Evolutionary conservation across 2,888 invertebrate species (phyloP), one percentile per base, ranked within the genome.

Genomic region (Palloptera scutellata): DNA sequence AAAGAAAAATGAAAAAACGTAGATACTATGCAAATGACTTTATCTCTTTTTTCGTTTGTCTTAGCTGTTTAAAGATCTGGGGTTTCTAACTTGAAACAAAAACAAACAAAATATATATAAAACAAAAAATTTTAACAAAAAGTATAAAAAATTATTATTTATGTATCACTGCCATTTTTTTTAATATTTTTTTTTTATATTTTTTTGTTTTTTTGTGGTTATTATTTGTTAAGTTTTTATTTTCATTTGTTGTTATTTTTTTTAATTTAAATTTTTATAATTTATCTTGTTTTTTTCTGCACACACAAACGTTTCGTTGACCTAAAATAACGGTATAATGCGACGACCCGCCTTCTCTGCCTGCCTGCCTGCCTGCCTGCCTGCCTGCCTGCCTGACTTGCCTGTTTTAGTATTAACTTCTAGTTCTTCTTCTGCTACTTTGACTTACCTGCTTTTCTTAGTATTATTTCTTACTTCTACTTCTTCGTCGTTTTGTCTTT

Each of bases 241-340:
- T 58, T 41, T n/a, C 11, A n/a, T 19, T 42, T 42, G 19, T 41
- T 64, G 51, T 59, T 51, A 58, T 15, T 40, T n/a, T 12, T 40
- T 40, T 30, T 20, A 20, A 55, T 40, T 40, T 40, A 20, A n/a
- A 52, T 61, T 61, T 58, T 58, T 41, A 17, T 12, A n/a, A 19
- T 42, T 42, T 20, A 48, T 64, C 51, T 59, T 51, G 57, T 15
- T 48, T 48, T 10, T 13, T 59, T 63, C 59, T 67, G 62, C 53
- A 40, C 59, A 59, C n/a, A n/a, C n/a, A n/a, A n/a, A n/a, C n/a
- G n/a, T 63, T 63, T 53, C 63, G 58, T 67, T 67, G 67, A 67
- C 63, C 63, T 67, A 54, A 67, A 67, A 63, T 63, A 62, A 54
- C 62, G 67, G 45, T 67, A 63, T 41, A 53, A 20, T 19, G 30